These are phyloP conservation scores for Drosophila serrata DNA, from an alignment of 1,140 invertebrate genomes.

Conservation along the genomic window DNA sequence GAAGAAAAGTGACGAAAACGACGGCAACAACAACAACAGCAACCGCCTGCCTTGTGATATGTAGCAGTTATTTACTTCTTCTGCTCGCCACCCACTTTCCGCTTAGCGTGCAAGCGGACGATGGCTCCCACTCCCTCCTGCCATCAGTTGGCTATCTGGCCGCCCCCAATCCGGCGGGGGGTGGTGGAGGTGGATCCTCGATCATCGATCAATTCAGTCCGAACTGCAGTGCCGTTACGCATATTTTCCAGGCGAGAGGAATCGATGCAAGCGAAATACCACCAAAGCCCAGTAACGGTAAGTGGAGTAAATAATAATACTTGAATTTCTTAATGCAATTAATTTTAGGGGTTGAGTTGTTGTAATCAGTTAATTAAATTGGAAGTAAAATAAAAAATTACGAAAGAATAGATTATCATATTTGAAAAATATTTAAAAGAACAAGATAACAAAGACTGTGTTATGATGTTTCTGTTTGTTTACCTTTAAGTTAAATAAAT, in stretches of 20 bases:
- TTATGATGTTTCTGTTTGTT: too few relatives aligned
- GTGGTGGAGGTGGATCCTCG: constrained; percentile 36
- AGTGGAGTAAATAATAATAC: constrained; percentile 31
- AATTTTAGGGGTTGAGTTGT: neutral
- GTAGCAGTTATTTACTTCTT: constrained; percentile 43
- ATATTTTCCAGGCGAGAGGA: constrained; percentile 73
- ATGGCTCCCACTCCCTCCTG: constrained; percentile 5
- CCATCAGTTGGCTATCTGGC: constrained; percentile 64
- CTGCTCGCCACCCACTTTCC: constrained; percentile 40
- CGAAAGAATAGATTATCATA: too few relatives aligned
- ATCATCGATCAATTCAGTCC: constrained; percentile 81
- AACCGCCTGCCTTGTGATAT: constrained; percentile 67
- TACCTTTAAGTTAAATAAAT: too few relatives aligned
- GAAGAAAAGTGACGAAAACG: constrained; percentile 37
- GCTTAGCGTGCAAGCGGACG: constrained; percentile 19
- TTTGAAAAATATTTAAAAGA: neutral
- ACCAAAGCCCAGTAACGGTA: constrained; percentile 82
- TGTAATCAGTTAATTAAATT: neutral
- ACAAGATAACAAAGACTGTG: neutral
- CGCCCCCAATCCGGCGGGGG: constrained; percentile 49
- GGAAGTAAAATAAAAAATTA: neutral
- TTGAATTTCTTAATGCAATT: neutral
- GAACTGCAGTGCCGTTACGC: constrained; percentile 78
- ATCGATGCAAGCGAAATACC: constrained; percentile 77
- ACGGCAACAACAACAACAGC: constrained; percentile 40